These are phyloP conservation scores for Cercopithecus hamlyni DNA, from an alignment of 2,797 vertebrate species.

Conservation along the genomic window DNA sequence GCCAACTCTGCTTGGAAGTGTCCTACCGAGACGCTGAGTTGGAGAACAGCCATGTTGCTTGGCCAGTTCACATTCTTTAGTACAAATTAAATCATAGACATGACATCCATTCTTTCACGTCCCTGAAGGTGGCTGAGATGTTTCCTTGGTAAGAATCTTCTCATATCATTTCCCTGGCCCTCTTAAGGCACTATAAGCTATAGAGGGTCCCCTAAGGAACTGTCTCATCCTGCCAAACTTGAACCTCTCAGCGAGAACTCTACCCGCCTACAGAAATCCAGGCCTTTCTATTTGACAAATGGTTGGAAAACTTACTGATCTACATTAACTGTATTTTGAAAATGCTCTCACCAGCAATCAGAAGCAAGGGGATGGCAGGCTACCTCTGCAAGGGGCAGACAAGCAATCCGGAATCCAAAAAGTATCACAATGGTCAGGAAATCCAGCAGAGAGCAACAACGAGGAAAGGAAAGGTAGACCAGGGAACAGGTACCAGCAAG, in stretches of 20 bases:
- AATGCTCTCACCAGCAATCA: not conserved
- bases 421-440: not conserved
- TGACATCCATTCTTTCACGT: not conserved
- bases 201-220: not conserved
- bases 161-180: not conserved
- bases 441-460: not conserved
- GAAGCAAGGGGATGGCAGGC: not conserved
- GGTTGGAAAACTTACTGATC: not conserved
- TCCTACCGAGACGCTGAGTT: not conserved
- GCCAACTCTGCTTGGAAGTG: not conserved
- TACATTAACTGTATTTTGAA: not conserved
- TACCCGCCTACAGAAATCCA: not conserved
- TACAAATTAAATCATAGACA: not conserved
- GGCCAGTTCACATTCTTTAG: not conserved
- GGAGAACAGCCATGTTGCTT: not conserved
- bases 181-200: not conserved
- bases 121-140: not conserved
- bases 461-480: not conserved
- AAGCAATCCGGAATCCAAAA: not conserved
- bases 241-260: not conserved
- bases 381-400: not conserved
- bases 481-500: not conserved
- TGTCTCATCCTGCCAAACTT: not conserved
- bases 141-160: not conserved
- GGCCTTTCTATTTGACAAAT: not conserved